These are phyloP conservation scores for Planococcus citri DNA, from an alignment of 1,140 invertebrate species.

Conservation along the genomic window DNA sequence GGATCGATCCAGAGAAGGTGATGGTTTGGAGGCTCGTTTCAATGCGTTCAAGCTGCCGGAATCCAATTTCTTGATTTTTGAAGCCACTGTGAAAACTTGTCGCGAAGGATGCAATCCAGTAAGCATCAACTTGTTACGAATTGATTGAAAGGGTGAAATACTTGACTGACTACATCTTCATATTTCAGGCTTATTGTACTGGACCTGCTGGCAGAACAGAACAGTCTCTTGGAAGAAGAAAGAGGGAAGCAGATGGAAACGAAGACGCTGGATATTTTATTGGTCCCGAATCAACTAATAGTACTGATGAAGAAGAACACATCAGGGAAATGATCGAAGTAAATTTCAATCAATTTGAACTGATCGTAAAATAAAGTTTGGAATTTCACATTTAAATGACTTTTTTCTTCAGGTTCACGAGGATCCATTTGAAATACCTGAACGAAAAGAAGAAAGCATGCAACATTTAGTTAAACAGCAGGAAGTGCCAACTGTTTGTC, in stretches of 20 bases:
- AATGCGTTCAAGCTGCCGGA: constrained; percentile 92
- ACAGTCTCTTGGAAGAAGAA: constrained; percentile 61
- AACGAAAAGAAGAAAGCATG: no score
- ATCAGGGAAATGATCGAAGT: constrained; percentile 79
- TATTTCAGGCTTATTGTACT: constrained; percentile 56
- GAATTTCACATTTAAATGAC: neutral
- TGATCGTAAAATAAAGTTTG: neutral
- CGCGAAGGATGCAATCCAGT: constrained; percentile 77
- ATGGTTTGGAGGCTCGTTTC: constrained; percentile 77
- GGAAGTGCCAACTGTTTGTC: constrained; percentile 50
- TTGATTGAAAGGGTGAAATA: neutral
- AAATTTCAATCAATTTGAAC: constrained; percentile 17
- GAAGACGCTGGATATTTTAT: neutral
- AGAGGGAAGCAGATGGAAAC: constrained; percentile 36
- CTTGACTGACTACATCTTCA: constrained; percentile 1
- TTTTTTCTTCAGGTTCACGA: constrained; percentile 43
- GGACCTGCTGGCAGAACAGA: constrained; percentile 58
- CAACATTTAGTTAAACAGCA: constrained; percentile 38
- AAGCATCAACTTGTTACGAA: constrained; percentile 26
- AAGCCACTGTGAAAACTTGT: constrained; percentile 79
- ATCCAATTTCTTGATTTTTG: constrained; percentile 85
- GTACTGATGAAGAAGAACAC: constrained; percentile 46
- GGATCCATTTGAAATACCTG: constrained; percentile 54
- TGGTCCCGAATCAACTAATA: constrained; percentile 26
- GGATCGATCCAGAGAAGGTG: constrained; percentile 68